These are phyloP conservation scores for Alfaro cultratus DNA, from an alignment of 2,797 vertebrate species.

Conservation along the genomic window DNA sequence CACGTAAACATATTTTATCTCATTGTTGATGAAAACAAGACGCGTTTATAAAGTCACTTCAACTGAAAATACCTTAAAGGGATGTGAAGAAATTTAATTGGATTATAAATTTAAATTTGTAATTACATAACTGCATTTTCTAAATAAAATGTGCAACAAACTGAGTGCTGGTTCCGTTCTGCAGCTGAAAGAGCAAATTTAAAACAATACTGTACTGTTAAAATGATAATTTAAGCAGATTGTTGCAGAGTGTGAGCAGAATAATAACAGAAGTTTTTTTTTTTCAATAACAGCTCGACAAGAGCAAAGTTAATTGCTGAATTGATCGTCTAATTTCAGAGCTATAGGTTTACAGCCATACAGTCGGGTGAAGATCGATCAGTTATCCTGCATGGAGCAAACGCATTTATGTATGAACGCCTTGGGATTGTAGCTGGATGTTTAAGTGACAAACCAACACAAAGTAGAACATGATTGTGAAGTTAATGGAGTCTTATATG, in stretches of 20 bases:
- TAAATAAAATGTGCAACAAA: not conserved
- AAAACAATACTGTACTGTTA: not conserved
- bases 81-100: not conserved
- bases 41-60: not conserved
- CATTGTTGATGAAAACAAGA: not conserved
- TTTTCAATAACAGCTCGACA: not conserved
- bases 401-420: not conserved
- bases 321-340: slow-evolving; percentile 3
- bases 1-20: not conserved
- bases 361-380: not conserved
- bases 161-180: not conserved
- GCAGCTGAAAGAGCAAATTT: not conserved
- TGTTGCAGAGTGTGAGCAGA: not conserved
- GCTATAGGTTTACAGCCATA: not conserved
- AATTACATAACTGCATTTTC: not conserved
- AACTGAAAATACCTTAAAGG: not conserved
- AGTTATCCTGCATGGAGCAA: not conserved
- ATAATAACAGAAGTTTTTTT: not conserved
- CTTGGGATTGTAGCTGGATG: not conserved
- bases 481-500: not conserved
- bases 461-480: not conserved
- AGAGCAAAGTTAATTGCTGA: slow-evolving; percentile 1
- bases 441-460: not conserved
- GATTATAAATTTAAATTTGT: not conserved
- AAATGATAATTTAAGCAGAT: not conserved